Base-by-base conservation (phyloP, 2,797 vertebrate genomes). In the Kryptolebias ocellatus region DNA sequence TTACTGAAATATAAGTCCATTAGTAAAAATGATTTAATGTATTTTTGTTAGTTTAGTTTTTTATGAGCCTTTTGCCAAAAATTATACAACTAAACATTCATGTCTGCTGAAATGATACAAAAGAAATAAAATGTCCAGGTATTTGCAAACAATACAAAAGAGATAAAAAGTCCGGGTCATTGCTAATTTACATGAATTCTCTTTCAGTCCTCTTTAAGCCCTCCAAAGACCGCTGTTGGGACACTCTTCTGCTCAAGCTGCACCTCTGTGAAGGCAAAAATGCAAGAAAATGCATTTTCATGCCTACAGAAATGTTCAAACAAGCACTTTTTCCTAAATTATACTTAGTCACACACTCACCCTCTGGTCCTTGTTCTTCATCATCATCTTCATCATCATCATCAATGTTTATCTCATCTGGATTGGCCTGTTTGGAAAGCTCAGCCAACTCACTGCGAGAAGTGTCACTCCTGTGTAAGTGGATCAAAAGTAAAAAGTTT, bases 321-420 rank as follows among this genome's bases (percentile, higher is more conserved):
- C 15, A 70, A 47, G 55, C 2, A 12, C 50, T 9, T 51, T 7
- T 24, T 2, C 0, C 8, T 5, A 18, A 57, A 0, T 34, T 61
- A 45, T 17, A 34, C 42, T 69, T 5, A 55, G 16, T 47, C 18
- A 7, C 16, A 53, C 53, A 76, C 93, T 91, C 68, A 98, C 96
- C 96, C 0, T 97, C 96, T 5, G 96, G 96, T 68, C 95, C 95
- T 71, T 93, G 91, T 47, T 94, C 93, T 50, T 93, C 95, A 4
- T 95, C 95, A 0, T 92, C 92, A 1, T 93, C 95, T 4, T 95
- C 82, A 2, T 87, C 85, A 0, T 85, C 95, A 0, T 96, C 95
- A 37, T 95, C 95, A 8, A 98, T 96, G 77, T 97, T 92, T 0
- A 98, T 98, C 89, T 98, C 96, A 70, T 98, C 96, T 0, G 96